phyloP scores from a whole-genome alignment of 2,113 vertebrate genomes.

The Pachyramphus minor region DNA sequence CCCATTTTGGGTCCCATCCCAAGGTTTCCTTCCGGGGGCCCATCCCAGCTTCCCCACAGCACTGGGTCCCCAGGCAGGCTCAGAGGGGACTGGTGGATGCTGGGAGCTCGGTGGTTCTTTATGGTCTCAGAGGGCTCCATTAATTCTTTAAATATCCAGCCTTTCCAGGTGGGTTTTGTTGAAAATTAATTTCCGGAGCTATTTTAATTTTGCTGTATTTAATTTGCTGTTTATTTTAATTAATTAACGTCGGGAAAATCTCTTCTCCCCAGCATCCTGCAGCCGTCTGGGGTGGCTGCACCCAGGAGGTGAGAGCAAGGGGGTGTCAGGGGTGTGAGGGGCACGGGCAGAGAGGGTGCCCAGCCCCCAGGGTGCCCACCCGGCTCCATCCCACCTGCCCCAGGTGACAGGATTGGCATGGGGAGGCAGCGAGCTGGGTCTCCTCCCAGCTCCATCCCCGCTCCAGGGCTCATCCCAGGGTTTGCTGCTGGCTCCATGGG shows the following conservation, averaged over 20 bases:
- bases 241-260: conserved; percentile 76
- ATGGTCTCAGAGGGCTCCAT: conserved; percentile 60
- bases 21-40: not conserved
- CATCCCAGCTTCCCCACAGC: not conserved
- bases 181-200: conserved; percentile 83
- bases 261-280: conserved; percentile 68
- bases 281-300: conserved; percentile 53
- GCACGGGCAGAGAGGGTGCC: not conserved
- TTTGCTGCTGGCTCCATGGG: not conserved
- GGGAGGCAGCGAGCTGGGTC: not conserved
- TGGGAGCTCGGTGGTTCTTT: conserved; percentile 11
- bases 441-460: not conserved
- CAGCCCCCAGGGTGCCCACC: not conserved
- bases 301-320: not conserved
- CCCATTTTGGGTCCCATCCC: not conserved
- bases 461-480: not conserved
- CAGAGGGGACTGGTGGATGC: not conserved
- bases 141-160: conserved; percentile 74
- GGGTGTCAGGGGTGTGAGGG: not conserved
- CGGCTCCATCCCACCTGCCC: not conserved
- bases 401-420: not conserved
- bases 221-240: conserved; percentile 85
- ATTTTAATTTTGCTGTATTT: conserved; percentile 85
- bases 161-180: conserved; percentile 77
- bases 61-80: not conserved